Evolutionary conservation across 2,113 vertebrate genomes (phyloP).

Genomic region (Rhegmatorhina hoffmannsi): DNA sequence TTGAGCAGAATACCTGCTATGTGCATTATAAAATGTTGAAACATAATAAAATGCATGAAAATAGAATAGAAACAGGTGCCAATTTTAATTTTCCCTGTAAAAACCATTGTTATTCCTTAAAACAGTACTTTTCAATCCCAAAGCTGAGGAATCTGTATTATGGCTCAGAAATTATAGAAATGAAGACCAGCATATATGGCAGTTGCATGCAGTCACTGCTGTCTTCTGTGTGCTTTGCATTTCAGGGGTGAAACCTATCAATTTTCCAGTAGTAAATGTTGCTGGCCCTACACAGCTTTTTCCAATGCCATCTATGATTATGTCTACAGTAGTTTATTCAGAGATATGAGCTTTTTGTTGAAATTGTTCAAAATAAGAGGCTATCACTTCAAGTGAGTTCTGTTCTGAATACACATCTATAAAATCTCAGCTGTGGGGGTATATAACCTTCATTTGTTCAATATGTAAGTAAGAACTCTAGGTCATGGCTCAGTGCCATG

Average conservation of each 20-base stretch:
- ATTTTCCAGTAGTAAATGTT: not conserved
- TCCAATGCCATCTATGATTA: not conserved
- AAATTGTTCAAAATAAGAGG: not conserved
- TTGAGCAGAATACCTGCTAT: not conserved
- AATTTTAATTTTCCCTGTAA: not conserved
- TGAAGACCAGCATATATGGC: not conserved
- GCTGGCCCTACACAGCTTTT: not conserved
- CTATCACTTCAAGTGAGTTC: not conserved
- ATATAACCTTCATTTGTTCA: not conserved
- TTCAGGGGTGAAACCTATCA: not conserved
- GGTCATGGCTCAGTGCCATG: not conserved
- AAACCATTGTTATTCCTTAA: not conserved
- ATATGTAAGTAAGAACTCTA: not conserved
- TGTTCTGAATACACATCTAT: not conserved
- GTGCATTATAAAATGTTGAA: not conserved
- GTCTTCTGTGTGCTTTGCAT: not conserved
- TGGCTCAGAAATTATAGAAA: not conserved
- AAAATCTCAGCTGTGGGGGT: not conserved
- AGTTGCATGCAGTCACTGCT: not conserved
- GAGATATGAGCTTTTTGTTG: not conserved
- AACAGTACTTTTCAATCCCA: not conserved
- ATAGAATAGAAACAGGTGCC: not conserved
- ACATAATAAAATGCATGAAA: not conserved
- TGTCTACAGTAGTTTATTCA: not conserved
- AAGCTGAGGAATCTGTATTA: not conserved